phyloP scores from a whole-genome alignment of 2,113 vertebrate species.

The Gallinago jamesoni region DNA sequence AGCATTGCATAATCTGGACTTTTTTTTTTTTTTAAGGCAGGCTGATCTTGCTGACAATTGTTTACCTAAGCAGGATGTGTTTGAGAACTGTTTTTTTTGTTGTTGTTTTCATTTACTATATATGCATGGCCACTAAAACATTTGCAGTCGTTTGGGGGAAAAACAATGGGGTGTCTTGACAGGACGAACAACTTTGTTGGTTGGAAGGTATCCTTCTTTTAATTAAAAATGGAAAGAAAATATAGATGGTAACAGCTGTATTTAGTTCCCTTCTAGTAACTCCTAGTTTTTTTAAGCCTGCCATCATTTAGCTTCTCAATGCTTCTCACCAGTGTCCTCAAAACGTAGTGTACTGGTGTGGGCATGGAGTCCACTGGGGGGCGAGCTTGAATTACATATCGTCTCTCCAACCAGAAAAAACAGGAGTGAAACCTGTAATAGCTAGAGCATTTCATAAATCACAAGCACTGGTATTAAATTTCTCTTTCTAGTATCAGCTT shows the following conservation, averaged over 20 bases:
- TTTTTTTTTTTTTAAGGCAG: not conserved
- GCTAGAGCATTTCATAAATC: not conserved
- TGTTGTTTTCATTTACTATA: not conserved
- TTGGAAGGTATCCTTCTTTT: not conserved
- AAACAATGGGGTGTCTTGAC: not conserved
- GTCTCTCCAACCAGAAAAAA: not conserved
- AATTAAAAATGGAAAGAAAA: not conserved
- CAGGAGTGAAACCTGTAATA: not conserved
- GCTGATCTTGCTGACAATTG: not conserved
- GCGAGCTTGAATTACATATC: constrained; percentile 61
- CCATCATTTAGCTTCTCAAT: accelerated
- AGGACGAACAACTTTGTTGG: not conserved
- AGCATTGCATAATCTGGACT: constrained; percentile 35
- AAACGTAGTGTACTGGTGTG: not conserved
- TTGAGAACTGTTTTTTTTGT: not conserved
- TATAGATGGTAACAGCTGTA: not conserved
- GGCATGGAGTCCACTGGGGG: constrained; percentile 73
- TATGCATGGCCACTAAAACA: not conserved
- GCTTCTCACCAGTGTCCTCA: not conserved
- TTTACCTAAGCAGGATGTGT: not conserved
- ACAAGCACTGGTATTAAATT: not conserved
- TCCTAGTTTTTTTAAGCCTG: not conserved
- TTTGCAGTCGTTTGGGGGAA: not conserved
- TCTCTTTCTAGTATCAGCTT: constrained; percentile 44
- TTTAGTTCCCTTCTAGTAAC: not conserved